Base-by-base conservation (phyloP, 2,888 invertebrate species). In the Amblyjoppa proteus region DNA sequence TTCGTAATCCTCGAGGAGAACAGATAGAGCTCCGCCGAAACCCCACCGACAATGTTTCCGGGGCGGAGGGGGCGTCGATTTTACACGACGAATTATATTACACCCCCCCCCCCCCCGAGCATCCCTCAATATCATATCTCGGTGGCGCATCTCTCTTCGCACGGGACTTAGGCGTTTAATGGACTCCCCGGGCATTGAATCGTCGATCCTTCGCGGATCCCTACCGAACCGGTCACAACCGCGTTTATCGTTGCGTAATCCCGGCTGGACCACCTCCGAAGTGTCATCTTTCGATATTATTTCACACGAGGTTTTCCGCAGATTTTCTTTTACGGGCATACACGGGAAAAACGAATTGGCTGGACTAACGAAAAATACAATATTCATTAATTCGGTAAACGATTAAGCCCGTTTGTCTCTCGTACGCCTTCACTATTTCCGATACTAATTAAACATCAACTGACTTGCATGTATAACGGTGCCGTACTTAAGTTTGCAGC, bases 121-220 rank as follows among this genome's bases (percentile, higher is more conserved):
- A 58, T 70, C 49, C 82, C 82, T 56, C 41, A 41, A 80, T 68
- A 80, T 49, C 34, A 51, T 92, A 94, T 93, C 94, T 91, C 90
- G 89, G 89, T 91, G 92, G 92, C 90, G 89, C 92, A 94, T 93
- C 93, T 92, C 93, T 91, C 91, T 94, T 94, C 93, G 90, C 94
- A 94, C 93, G 94, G 92, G 94, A 93, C 93, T 94, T 93, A 93
- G 73, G 87, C 89, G 87, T 91, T 92, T 93, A 93, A 93, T 93
- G 93, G 93, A 93, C 92, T 92, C 90, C 16, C 77, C 82, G 58
- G 51, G 56, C 70, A 87, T 79, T 78, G 75, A 73, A 49, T 70
- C 75, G 58, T 28, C 79, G 45, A 78, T 78, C 64, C 61, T 51
- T 70, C 56, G 64, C 66, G 82, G 79, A 84, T 75, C 73, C 56